Percentiles rank a stretch among this genome's conserved stretches.
Evolutionary conservation across 2,113 vertebrate species (phyloP).

Genomic region (Dromaius novaehollandiae): DNA sequence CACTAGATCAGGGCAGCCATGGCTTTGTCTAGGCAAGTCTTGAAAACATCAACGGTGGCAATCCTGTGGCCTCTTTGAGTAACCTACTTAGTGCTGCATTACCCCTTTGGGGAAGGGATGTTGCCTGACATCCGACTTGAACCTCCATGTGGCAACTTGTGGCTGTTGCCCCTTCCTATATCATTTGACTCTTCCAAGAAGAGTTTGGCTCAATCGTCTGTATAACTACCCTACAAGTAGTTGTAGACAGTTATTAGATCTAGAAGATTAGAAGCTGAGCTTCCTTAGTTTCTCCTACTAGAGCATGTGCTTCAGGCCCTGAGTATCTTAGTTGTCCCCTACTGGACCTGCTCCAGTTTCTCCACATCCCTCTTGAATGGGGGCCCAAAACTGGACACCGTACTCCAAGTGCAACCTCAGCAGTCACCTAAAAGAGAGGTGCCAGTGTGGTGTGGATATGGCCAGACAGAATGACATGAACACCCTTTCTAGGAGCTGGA

Average conservation of each 20-base stretch:
- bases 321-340: background rate
- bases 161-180: background rate
- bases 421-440: background rate
- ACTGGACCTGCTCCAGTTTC: background rate
- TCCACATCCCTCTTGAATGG: background rate
- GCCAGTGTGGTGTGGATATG: background rate
- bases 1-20: background rate
- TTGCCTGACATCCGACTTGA: background rate
- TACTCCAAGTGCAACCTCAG: rapidly evolving
- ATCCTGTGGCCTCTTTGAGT: background rate
- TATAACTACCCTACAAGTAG: background rate
- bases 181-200: background rate
- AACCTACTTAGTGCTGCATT: background rate
- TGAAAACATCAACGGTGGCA: background rate
- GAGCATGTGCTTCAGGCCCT: background rate
- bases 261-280: background rate
- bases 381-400: too few relatives aligned
- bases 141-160: background rate
- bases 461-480: too few relatives aligned
- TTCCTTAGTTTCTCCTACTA: background rate
- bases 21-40: background rate
- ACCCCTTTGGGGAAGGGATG: background rate
- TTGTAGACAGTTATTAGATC: background rate
- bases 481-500: background rate
- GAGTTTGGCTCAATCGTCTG: background rate